Evolutionary conservation across 2,888 invertebrate species (phyloP).

Genomic region (Minunthozetes semirufus): DNA sequence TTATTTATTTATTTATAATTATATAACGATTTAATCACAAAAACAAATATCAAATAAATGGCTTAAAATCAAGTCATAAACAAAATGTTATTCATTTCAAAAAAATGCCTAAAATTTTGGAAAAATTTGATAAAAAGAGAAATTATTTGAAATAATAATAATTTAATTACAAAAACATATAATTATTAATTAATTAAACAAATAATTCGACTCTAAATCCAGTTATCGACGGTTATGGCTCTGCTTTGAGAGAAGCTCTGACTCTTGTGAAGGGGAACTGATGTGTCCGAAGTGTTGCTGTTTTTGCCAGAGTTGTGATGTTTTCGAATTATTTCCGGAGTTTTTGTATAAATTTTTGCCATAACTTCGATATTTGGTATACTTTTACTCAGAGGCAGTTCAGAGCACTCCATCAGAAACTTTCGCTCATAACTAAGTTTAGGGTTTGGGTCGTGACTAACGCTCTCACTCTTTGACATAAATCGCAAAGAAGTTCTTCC

Average conservation of each 20-base stretch:
- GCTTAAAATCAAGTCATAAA: too few species aligned
- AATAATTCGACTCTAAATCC: too few species aligned
- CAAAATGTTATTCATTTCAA: too few species aligned
- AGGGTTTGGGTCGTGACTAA: too few species aligned
- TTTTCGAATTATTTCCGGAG: not conserved
- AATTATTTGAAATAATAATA: too few species aligned
- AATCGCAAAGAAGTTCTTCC: slow-evolving; percentile 24
- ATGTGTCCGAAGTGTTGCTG: not conserved
- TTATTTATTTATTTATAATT: slow-evolving; percentile 11
- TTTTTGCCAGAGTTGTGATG: not conserved
- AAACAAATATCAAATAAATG: not conserved
- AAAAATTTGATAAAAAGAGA: too few species aligned
- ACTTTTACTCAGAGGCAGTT: slow-evolving; percentile 28
- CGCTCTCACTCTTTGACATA: not conserved
- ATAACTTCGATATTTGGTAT: not conserved
- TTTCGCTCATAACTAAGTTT: slow-evolving; percentile 39
- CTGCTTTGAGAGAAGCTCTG: not conserved
- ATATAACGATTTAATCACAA: not conserved
- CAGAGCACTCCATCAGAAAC: slow-evolving; percentile 39
- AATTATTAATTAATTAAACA: too few species aligned
- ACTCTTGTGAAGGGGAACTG: not conserved
- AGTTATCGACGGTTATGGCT: not conserved
- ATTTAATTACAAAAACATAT: too few species aligned
- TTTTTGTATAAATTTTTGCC: not conserved
- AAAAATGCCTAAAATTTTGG: too few species aligned